These are phyloP conservation scores for Aphidius colemani DNA, from an alignment of 2,888 invertebrate species.

Conservation along the genomic window DNA sequence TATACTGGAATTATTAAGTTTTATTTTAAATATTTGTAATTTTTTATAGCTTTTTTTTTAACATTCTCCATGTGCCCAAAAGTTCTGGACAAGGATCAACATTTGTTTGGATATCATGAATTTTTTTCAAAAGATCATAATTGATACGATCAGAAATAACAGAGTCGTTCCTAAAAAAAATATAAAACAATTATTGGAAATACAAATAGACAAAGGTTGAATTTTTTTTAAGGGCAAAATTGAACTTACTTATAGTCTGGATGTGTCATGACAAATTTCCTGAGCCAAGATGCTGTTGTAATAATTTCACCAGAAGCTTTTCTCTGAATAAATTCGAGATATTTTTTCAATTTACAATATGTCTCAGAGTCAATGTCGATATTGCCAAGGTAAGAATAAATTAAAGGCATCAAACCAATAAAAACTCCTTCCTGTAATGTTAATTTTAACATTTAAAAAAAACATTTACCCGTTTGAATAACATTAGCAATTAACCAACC, in stretches of 20 bases:
- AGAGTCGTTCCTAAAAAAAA: constrained; percentile 71
- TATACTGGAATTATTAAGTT: too few relatives aligned
- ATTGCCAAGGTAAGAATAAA: constrained; percentile 89
- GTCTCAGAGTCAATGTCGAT: constrained; percentile 98
- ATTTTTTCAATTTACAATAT: constrained; percentile 94
- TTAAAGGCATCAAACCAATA: constrained; percentile 91
- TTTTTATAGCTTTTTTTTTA: too few relatives aligned
- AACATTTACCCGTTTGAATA: too few relatives aligned
- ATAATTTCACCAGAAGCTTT: constrained; percentile 85
- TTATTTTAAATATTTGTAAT: too few relatives aligned
- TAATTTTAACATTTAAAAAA: too few relatives aligned
- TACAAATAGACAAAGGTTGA: too few relatives aligned
- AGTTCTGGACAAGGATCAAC: constrained; percentile 73
- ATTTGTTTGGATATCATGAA: constrained; percentile 75
- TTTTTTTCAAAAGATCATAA: constrained; percentile 83
- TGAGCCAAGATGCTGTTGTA: constrained; percentile 94
- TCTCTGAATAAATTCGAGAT: constrained; percentile 87
- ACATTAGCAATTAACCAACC: constrained; percentile 54
- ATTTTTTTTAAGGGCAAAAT: background rate
- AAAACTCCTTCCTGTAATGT: constrained; percentile 68
- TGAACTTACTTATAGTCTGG: constrained; percentile 75
- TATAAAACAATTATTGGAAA: too few relatives aligned
- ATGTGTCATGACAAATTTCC: constrained; percentile 85
- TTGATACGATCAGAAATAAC: constrained; percentile 84
- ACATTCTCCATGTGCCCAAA: constrained; percentile 66